Evolutionary conservation across 2,888 invertebrate genomes (phyloP).

Genomic region (Morinoia aosen): DNA sequence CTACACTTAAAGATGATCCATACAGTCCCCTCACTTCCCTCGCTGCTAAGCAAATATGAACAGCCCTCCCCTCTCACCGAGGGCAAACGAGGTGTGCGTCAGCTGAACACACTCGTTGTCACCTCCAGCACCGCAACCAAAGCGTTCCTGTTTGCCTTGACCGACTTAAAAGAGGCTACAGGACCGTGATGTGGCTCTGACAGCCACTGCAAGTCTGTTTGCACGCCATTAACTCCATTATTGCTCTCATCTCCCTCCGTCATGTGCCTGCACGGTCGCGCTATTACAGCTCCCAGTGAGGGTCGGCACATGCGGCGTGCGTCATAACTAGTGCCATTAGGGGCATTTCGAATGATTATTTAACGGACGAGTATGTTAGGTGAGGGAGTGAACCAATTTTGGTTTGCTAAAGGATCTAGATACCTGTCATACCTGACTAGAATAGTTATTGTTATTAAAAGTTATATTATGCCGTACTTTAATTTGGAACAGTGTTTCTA

Average conservation of each 20-base stretch:
- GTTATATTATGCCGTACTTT: not conserved
- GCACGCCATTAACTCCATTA: slow-evolving; percentile 46
- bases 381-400: not conserved
- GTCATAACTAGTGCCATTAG: not conserved
- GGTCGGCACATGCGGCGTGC: not conserved
- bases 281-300: not conserved
- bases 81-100: not conserved
- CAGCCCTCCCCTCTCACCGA: slow-evolving; percentile 6
- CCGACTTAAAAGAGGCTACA: not conserved
- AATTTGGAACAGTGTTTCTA: too few species aligned
- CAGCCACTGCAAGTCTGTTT: not conserved
- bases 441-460: not conserved
- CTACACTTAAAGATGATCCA: slow-evolving; percentile 28
- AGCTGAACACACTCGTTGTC: slow-evolving; percentile 42
- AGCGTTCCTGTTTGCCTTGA: slow-evolving; percentile 2
- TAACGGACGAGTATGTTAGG: not conserved
- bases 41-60: not conserved
- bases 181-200: not conserved
- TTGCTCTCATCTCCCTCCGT: slow-evolving; percentile 29
- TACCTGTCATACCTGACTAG: not conserved
- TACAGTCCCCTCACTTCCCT: slow-evolving; percentile 22
- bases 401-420: not conserved
- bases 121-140: slow-evolving; percentile 20
- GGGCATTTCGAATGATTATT: not conserved
- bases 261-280: not conserved